Evolutionary conservation across 2,113 vertebrate species (phyloP).

Genomic region (Sigmodon hispidus): DNA sequence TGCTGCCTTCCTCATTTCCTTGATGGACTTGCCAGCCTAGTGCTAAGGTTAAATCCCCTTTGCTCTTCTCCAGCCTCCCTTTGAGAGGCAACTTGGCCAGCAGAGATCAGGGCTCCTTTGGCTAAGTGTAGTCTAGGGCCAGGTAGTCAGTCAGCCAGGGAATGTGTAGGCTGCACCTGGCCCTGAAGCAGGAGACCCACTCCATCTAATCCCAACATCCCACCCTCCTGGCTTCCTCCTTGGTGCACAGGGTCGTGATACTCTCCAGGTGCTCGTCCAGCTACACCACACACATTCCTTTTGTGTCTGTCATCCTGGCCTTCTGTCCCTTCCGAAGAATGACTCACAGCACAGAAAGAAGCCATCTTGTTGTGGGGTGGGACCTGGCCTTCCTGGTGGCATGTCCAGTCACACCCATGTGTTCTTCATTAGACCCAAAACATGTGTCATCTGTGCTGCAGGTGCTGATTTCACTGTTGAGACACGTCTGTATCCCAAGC

Average conservation of each 20-base stretch:
- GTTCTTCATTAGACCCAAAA: not conserved
- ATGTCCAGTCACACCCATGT: not conserved
- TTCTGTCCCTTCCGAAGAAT: not conserved
- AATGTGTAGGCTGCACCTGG: not conserved
- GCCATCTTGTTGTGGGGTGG: not conserved
- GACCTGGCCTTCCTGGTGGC: not conserved
- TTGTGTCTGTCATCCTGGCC: not conserved
- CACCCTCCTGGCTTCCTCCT: not conserved
- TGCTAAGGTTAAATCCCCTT: not conserved
- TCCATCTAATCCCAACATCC: not conserved
- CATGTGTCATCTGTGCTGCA: not conserved
- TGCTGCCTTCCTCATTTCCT: not conserved
- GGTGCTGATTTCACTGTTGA: not conserved
- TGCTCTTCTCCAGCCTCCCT: not conserved
- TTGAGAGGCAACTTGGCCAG: not conserved
- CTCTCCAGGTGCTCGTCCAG: not conserved
- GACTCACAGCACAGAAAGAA: not conserved
- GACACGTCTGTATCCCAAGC: not conserved
- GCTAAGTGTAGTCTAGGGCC: not conserved
- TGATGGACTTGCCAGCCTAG: not conserved
- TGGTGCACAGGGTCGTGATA: not conserved
- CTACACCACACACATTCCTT: not conserved
- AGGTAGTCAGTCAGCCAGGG: not conserved
- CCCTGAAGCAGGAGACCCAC: not conserved
- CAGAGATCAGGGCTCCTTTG: not conserved